Base-by-base conservation (phyloP, 2,888 invertebrate genomes). In the Tryphoninae sp. region DNA sequence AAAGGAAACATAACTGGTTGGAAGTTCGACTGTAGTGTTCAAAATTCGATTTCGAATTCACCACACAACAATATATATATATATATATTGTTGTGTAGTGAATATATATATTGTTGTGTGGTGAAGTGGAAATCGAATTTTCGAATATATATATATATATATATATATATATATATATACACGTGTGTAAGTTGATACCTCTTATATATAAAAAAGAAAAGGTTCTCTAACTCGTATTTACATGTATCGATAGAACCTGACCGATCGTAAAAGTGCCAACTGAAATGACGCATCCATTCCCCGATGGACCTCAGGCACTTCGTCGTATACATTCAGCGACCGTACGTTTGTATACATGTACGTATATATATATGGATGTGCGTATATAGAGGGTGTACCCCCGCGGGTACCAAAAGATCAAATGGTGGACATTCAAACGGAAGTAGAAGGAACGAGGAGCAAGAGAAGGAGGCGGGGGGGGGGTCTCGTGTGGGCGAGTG, bases 371-470 rank as follows among this genome's bases (percentile, higher is more conserved):
- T 33, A 51, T 62, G 59, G 33, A 62, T 33, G 3, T 8, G 22
- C 19, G 23, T 19, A 40, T 23, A 59, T 64, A 19, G 16, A 64
- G 22, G 58, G 77, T 72, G 61, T 51, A 33, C 71, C 71, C 75
- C 65, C 76, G 73, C 51, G 81, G 69, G 68, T 64, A 67, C 26
- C 49, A 69, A 73, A 83, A 84, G 84, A 84, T 84, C 84, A 83
- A 84, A 83, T 84, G 80, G 80, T 82, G 81, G 80, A 84, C 83
- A 83, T 67, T 81, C 80, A 82, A 83, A 82, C 72, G 75, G 76
- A 82, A 83, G 82, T 83, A 65, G 77, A 67, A 73, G 45, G 61
- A 33, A 6, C 33, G 33, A 0, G 0, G 33, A 6, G 6, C 6
- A 7, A 33, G 33, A 33, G 33, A 6, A 6, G 68, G 53, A 75